Base-by-base conservation (phyloP, 1,140 invertebrate genomes). In the Drosophila eugracilis region DNA sequence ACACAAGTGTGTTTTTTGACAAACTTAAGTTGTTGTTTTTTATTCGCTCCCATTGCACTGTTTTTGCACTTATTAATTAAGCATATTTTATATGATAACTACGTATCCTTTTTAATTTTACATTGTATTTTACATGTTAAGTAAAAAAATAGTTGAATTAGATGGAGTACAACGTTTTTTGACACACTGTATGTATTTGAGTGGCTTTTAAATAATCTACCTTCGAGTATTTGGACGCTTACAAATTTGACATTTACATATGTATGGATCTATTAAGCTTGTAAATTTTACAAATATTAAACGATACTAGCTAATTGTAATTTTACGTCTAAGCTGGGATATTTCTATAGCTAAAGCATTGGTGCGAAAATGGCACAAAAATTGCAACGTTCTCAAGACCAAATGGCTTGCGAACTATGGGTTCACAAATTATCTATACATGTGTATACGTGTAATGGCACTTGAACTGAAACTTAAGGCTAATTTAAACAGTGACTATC, bases 391-490 rank as follows among this genome's bases (percentile, higher is more conserved):
- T 60, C 44, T 14, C 52, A 49, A 34, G 37, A 37, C 44, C 19
- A 15, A 21, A 9, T 32, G 34, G 54, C 24, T 41, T 7, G 42
- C 9, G n/a, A 48, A 58, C 54, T 48, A 49, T 59, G 10, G 32
- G 26, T 59, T 59, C 55, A 59, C 55, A 59, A 49, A 49, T 58
- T 10, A 7, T 49, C 15, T 50, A 24, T 53, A 30, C 42, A 15
- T 42, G 22, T 49, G 49, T 48, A 19, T 30, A 60, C 73, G 42
- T 50, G 62, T 86, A 78, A 88, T 88, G 83, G 83, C 83, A 88
- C 83, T 88, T 88, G 66, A 88, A 88, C 70, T 88, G 71, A 88
- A 88, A 88, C 62, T 88, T 88, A 88, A 34, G 44, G 28, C 59
- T 80, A 85, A 58, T 45, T 49, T 57, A 74, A 49, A 47, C 24